Percentiles rank a stretch among this genome's conserved stretches.
Conservation (phyloP, 1,140 invertebrate species). For the Leptopilina clavipes region DNA sequence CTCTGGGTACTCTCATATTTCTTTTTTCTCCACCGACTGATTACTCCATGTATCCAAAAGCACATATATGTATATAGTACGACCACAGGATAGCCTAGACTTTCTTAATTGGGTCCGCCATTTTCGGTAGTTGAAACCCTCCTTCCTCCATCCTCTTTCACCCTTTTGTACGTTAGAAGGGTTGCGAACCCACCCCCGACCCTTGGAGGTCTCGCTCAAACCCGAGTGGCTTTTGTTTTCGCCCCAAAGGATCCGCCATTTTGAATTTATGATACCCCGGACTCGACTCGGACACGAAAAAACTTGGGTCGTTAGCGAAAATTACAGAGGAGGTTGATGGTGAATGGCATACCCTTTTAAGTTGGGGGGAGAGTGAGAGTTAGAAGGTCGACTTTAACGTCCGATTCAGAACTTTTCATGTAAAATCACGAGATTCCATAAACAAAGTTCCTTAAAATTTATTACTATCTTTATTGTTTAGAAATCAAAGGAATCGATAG, state of each 20-base stretch:
- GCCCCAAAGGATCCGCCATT: conserved; percentile 71
- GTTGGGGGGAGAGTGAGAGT: too few species aligned
- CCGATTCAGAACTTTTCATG: background rate
- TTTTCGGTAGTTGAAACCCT: conserved; percentile 71
- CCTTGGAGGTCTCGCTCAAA: conserved; percentile 50
- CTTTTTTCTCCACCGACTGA: conserved; percentile 48
- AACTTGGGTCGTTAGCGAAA: conserved; percentile 74
- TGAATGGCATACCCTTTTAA: conserved; percentile 25
- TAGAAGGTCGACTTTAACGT: background rate
- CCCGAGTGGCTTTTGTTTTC: conserved; percentile 74
- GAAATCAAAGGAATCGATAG: too few species aligned
- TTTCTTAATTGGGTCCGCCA: conserved; percentile 72
- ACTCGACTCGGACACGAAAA: conserved; percentile 71
- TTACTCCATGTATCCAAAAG: conserved; percentile 23
- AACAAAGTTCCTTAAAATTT: background rate
- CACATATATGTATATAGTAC: conserved; percentile 53
- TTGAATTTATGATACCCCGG: conserved; percentile 74
- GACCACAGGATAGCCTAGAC: conserved; percentile 63
- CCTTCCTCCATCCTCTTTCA: conserved; percentile 57
- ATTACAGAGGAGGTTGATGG: conserved; percentile 58
- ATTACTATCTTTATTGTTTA: background rate
- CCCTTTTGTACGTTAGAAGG: conserved; percentile 67
- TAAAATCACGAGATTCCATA: background rate
- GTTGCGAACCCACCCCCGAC: conserved; percentile 65
- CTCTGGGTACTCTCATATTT: conserved; percentile 45